A percentile compares a stretch with the other conserved stretches of the same genome.
phyloP scores from a whole-genome alignment of 1,140 invertebrate genomes.

The Glossosoma conforme region DNA sequence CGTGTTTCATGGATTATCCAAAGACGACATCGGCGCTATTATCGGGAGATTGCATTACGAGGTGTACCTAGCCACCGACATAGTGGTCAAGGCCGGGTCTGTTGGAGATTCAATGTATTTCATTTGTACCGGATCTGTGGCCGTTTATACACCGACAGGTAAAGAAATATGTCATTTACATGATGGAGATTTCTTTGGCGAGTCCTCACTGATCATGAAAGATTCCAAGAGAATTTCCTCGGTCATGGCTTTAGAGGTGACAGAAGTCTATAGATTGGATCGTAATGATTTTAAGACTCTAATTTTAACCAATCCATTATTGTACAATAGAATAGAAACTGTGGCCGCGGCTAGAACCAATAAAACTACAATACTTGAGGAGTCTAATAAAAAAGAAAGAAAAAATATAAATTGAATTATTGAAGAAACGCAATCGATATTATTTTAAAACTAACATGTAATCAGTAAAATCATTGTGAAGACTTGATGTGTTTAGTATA shows the following conservation, averaged over 20 bases:
- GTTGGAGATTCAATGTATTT: conserved; percentile 59
- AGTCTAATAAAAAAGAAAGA: conserved; percentile 8
- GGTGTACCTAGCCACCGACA: conserved; percentile 36
- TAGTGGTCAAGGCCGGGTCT: conserved; percentile 51
- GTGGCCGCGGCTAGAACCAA: conserved; percentile 13
- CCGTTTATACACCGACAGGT: conserved; percentile 54
- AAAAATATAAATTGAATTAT: no score
- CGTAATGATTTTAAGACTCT: conserved; percentile 33
- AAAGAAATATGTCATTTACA: conserved; percentile 53
- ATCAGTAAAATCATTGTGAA: no score
- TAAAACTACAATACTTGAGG: conserved; percentile 13
- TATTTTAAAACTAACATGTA: no score
- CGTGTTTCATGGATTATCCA: conserved; percentile 32
- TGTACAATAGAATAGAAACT: conserved; percentile 8
- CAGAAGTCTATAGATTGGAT: conserved; percentile 48
- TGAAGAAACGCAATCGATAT: no score
- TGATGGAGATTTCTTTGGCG: conserved; percentile 52
- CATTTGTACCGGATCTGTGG: conserved; percentile 52
- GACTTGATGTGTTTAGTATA: no score
- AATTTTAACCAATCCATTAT: background rate
- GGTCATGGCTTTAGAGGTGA: conserved; percentile 53
- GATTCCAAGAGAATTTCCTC: conserved; percentile 47
- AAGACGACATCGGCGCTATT: conserved; percentile 32
- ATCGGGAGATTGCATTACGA: conserved; percentile 35
- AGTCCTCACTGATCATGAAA: conserved; percentile 50